phyloP scores from a whole-genome alignment of 2,113 vertebrate species.

The Varanus komodoensis region DNA sequence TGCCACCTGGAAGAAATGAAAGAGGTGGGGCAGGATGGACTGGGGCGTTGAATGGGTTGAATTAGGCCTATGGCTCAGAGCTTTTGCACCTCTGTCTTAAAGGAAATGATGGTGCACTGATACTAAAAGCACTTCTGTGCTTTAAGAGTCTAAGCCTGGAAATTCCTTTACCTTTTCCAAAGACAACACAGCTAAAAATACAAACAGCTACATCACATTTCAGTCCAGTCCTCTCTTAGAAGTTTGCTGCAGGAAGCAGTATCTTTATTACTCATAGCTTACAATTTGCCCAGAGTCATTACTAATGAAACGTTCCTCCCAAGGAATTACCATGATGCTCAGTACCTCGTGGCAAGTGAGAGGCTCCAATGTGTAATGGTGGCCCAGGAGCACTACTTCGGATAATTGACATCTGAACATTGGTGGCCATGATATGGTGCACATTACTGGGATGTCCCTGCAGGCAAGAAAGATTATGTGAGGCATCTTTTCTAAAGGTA shows the following conservation, averaged over 20 bases:
- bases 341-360: slow-evolving; percentile 94
- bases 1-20: too few relatives aligned
- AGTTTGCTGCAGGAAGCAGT: accelerated
- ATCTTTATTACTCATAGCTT: accelerated
- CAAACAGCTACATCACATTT: background rate
- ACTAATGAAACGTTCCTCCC: background rate
- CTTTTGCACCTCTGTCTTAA: too few relatives aligned
- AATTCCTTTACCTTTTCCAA: background rate
- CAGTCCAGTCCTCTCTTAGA: background rate
- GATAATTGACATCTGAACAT: slow-evolving; percentile 95
- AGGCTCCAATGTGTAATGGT: slow-evolving; percentile 90
- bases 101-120: too few relatives aligned
- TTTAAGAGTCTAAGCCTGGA: background rate
- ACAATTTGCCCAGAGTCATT: background rate
- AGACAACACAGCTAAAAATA: background rate
- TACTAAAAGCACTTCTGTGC: background rate
- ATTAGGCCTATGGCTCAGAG: too few relatives aligned
- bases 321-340: background rate
- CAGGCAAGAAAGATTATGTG: background rate
- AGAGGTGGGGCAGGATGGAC: too few relatives aligned
- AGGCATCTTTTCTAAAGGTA: background rate
- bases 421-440: slow-evolving; percentile 94
- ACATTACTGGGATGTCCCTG: slow-evolving; percentile 94
- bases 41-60: too few relatives aligned
- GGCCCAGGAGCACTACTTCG: slow-evolving; percentile 87